These are phyloP conservation scores for Manis crassicaudata DNA, from an alignment of 2,797 vertebrate species.

Conservation along the genomic window DNA sequence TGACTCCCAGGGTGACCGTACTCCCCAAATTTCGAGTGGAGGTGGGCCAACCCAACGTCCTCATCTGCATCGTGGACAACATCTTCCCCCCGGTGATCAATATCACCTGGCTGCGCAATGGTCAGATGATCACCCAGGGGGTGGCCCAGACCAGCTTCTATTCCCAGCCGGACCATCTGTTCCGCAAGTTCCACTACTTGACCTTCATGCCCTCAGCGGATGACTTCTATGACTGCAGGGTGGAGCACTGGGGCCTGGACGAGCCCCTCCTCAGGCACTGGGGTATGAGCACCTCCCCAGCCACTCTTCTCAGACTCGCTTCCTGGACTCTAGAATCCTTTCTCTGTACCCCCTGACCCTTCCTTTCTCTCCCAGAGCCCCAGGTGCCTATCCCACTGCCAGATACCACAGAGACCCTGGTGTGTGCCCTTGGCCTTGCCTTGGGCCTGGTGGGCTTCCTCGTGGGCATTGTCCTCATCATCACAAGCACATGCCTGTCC, in stretches of 20 bases:
- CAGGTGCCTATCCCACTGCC: slow-evolving; percentile 19
- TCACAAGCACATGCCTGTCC: slow-evolving; percentile 49
- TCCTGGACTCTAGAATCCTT: neutral
- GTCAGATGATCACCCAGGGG: neutral
- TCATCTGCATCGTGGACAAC: slow-evolving; percentile 78
- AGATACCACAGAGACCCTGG: slow-evolving; percentile 71
- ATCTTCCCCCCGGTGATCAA: slow-evolving; percentile 79
- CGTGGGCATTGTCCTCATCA: slow-evolving; percentile 65
- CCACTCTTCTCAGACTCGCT: accelerated
- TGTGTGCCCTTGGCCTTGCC: slow-evolving; percentile 77
- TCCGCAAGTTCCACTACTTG: slow-evolving; percentile 82
- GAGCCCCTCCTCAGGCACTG: slow-evolving; percentile 53
- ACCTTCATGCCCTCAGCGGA: slow-evolving; percentile 63
- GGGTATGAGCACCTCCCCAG: slow-evolving; percentile 62
- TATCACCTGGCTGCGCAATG: slow-evolving; percentile 77
- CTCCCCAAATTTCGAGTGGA: slow-evolving; percentile 50
- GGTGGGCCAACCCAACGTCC: slow-evolving; percentile 70
- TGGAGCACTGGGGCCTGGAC: slow-evolving; percentile 73
- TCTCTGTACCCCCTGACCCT: neutral
- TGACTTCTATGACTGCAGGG: slow-evolving; percentile 79
- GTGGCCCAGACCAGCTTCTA: slow-evolving; percentile 74
- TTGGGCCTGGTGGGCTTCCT: slow-evolving; percentile 74
- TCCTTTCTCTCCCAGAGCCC: slow-evolving; percentile 58
- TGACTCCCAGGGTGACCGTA: slow-evolving; percentile 55
- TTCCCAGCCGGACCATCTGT: slow-evolving; percentile 30